Conservation (phyloP, 2,888 invertebrate species). For the Esperia sulphurella region DNA sequence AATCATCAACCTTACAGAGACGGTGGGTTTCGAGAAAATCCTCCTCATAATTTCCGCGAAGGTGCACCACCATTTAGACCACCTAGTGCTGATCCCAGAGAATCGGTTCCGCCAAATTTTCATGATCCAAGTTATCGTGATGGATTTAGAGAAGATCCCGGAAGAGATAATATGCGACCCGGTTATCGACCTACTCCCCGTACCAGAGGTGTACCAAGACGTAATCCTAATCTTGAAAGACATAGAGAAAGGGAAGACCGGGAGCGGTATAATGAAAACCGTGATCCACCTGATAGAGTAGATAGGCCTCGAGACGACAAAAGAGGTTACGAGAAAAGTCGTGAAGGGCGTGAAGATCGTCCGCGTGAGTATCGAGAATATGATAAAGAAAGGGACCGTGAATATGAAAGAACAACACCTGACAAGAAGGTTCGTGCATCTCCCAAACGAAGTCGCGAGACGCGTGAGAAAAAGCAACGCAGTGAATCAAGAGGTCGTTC, state of each 20-base stretch:
- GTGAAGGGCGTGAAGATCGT: conserved; percentile 40
- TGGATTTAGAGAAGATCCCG: conserved; percentile 53
- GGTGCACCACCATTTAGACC: conserved; percentile 52
- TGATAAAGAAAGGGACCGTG: conserved; percentile 61
- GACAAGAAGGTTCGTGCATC: conserved; percentile 58
- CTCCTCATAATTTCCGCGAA: conserved; percentile 58
- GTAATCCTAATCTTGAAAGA: conserved; percentile 59
- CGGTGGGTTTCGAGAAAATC: conserved; percentile 55
- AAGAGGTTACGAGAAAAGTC: conserved; percentile 44
- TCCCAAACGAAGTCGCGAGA: conserved; percentile 60
- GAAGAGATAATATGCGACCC: conserved; percentile 49
- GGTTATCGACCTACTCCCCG: conserved; percentile 50
- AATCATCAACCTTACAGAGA: conserved; percentile 59
- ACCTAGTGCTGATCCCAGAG: conserved; percentile 60
- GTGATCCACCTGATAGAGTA: conserved; percentile 55
- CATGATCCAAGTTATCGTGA: conserved; percentile 64
- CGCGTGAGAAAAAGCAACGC: conserved; percentile 54
- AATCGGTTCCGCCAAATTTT: conserved; percentile 45
- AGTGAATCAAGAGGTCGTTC: conserved; percentile 69
- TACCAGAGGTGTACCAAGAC: conserved; percentile 51
- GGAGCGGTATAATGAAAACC: conserved; percentile 59
- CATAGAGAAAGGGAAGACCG: conserved; percentile 61
- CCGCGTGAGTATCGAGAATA: conserved; percentile 50
- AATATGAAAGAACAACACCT: conserved; percentile 60
- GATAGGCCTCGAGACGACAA: conserved; percentile 64